Evolutionary conservation across 2,888 invertebrate genomes (phyloP), one percentile per base, ranked within the genome.

Genomic region (Meliscaeva auricollis): DNA sequence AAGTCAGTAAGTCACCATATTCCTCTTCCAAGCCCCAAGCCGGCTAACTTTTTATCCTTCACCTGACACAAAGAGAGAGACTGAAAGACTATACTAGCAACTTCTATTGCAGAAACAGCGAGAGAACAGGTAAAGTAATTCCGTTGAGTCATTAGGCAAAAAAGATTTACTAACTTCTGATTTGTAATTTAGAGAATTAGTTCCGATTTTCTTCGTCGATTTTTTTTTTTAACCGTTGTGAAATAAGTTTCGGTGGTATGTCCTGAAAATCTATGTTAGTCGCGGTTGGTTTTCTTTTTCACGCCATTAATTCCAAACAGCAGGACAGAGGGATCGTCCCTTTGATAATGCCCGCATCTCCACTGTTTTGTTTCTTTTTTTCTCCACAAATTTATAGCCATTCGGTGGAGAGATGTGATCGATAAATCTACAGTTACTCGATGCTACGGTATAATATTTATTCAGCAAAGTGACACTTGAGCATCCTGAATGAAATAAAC

Each of bases 141-240:
- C 30, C 76, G 52, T 73, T 69, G 68, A 85, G 76, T 81, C 85
- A 85, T 85, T 85, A 85, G 85, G 85, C 85, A 81, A 69, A 73
- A 85, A 85, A 85, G 85, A 85, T 85, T 85, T 85, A 85, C 85
- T 77, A 69, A 85, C 81, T 85, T 69, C 64, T 73, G 85, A 80
- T 81, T 85, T 68, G 81, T 85, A 85, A 85, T 85, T 85, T 85
- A 80, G 73, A 69, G 85, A 81, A 85, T 85, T 85, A 85, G 85
- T 77, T 81, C 50, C 73, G 85, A 85, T 81, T 81, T 80, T 64
- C 32, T n/a, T 56, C 13, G 56, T 15, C 41, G 48, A 35, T 46
- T 66, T 1, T 7, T 30, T 35, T 66, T 35, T 15, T 26, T 60
- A 0, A 22, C 8, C 32, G 26, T 54, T 56, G 30, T 11, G 22